Base-by-base conservation (phyloP, 35 echinoderm and acorn worm species). In the Patiria miniata region DNA sequence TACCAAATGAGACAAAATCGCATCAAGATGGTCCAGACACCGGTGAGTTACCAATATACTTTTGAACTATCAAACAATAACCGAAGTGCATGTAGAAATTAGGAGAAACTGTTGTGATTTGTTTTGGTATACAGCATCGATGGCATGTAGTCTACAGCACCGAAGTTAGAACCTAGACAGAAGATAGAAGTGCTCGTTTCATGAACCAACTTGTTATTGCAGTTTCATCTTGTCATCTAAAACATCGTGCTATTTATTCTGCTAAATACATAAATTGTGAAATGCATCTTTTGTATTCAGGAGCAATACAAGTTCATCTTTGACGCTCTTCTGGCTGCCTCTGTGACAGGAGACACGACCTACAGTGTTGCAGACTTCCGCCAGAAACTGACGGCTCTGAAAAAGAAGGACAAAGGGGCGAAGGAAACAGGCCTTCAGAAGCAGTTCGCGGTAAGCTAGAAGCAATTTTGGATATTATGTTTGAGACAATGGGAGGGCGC, bases 261-360 rank as follows among this genome's bases (percentile, higher is more conserved):
- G n/a, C n/a, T n/a, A n/a, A n/a, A n/a, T n/a, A n/a, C n/a, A 47
- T 47, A 6, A 6, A 6, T 47, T 47, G 4, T 6, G 12, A 47
- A n/a, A n/a, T n/a, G n/a, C 42, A 6, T 47, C 42, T 36, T 30
- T n/a, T 9, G 5, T 32, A 26, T 73, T 73, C 34, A 92, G 90
- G 83, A 86, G 29, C 90, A 92, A 36, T 92, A 92, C 26, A 59
- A 69, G 77, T 92, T 92, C 90, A 86, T 92, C 39, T 92, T 42
- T 51, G 90, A 92, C 37, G 83, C 90, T 8, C 40, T 92, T 60
- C 77, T 87, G 0, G 90, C 86, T 40, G 84, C 90, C 36, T 34
- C 53, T 12, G 29, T 77, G 14, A 79, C 52, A 47, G 84, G 56
- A 8, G 83, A 86, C 34, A 92, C 90, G 23, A 81, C 52, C 28